A percentile compares a stretch with the other conserved stretches of the same genome.
These are phyloP conservation scores for Podabrus alpinus DNA, from an alignment of 2,888 invertebrate genomes.

Conservation along the genomic window DNA sequence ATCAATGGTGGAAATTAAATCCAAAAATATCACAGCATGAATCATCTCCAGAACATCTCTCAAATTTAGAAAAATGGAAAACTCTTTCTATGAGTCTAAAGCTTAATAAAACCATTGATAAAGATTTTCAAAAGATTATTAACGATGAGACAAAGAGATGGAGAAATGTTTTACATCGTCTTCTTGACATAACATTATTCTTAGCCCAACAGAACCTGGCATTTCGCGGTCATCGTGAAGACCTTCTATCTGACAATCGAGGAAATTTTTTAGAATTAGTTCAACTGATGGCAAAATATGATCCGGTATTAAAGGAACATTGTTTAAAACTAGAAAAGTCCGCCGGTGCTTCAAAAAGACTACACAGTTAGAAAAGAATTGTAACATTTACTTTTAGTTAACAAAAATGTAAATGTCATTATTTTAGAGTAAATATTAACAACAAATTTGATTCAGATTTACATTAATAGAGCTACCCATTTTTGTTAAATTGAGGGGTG, in stretches of 20 bases:
- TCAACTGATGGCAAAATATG: conserved; percentile 25
- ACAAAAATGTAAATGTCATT: no score
- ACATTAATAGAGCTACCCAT: no score
- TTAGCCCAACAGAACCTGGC: background rate
- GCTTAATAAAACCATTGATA: background rate
- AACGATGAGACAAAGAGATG: background rate
- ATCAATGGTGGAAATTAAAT: background rate
- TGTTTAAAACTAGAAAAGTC: conserved; percentile 19
- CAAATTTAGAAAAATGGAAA: background rate
- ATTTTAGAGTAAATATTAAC: no score
- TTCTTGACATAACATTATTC: background rate
- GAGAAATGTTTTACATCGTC: background rate
- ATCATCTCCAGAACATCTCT: background rate
- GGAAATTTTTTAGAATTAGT: conserved; percentile 28
- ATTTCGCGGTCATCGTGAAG: background rate
- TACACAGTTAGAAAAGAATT: conserved; percentile 13
- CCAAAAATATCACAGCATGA: background rate
- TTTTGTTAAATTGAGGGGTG: no score
- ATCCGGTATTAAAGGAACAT: conserved; percentile 25
- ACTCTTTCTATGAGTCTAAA: background rate
- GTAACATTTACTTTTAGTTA: no score
- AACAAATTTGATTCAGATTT: no score
- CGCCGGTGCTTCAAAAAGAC: background rate
- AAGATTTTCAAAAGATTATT: background rate
- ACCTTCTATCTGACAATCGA: background rate